Evolutionary conservation across 2,888 invertebrate species (phyloP), one percentile per base, ranked within the genome.

Genomic region (Gastrophysa polygoni): DNA sequence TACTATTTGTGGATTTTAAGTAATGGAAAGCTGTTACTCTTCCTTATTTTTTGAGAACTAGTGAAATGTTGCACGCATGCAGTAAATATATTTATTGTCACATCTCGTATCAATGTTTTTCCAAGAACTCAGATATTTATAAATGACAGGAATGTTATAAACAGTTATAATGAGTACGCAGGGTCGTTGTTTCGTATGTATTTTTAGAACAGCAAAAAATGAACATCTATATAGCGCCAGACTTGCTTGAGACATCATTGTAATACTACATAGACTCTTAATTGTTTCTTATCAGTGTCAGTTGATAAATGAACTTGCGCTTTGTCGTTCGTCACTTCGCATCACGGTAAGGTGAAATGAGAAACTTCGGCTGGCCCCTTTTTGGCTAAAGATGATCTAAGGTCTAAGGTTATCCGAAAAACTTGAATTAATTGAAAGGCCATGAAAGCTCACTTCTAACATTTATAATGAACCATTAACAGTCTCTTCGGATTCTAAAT

Each of bases 121-220:
- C 69, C 66, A 63, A 69, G 68, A 72, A 67, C 68, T 69, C 69
- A 70, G 72, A 72, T 69, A 66, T 67, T 59, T 70, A 68, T 69
- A 68, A 66, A 64, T 59, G 61, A 24, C 61, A 67, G 64, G 66
- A 69, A 66, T 64, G 66, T 71, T 68, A 74, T 74, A 73, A 74
- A 73, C 73, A 75, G 61, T 61, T 71, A 69, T 73, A 76, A 74
- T 73, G 74, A 74, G 75, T 71, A 69, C 73, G 71, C 69, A 73
- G 72, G 75, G 75, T 76, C 75, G 72, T 73, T 76, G 75, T 71
- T 32, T 32, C 10, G 32, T 32, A 32, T 8, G 32, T 64, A 64
- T 64, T 52, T 60, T 51, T 60, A 57, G 60, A 29, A 60, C n/a
- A 47, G 38, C 54, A 64, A 61, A 61, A n/a, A 61, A 61, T 61